Evolutionary conservation across 2,888 invertebrate species (phyloP).

Genomic region (Leptopilina myrica): DNA sequence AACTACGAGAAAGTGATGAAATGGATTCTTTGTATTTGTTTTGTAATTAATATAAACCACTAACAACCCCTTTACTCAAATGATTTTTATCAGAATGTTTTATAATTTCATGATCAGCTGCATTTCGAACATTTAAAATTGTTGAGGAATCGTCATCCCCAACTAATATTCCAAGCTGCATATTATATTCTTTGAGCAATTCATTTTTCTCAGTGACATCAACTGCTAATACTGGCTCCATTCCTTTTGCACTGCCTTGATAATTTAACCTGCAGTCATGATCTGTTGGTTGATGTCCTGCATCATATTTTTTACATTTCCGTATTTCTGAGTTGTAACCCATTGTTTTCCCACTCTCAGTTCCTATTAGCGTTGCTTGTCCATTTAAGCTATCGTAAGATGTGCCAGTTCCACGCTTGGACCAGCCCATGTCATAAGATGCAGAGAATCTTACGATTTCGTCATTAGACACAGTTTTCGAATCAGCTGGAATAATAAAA

Average conservation of each 20-base stretch:
- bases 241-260: slow-evolving; percentile 48
- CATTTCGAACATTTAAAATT: slow-evolving; percentile 15
- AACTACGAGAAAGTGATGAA: not conserved
- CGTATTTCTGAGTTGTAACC: slow-evolving; percentile 45
- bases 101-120: slow-evolving; percentile 12
- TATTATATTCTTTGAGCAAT: not conserved
- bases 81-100: slow-evolving; percentile 29
- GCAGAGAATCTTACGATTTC: no score
- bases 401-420: not conserved
- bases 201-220: slow-evolving; percentile 18
- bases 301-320: slow-evolving; percentile 44
- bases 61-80: slow-evolving; percentile 10
- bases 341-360: slow-evolving; percentile 41
- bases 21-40: slow-evolving; percentile 2
- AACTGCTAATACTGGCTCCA: slow-evolving; percentile 50
- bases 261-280: slow-evolving; percentile 55
- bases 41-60: slow-evolving; percentile 10
- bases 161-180: slow-evolving; percentile 23
- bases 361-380: slow-evolving; percentile 45
- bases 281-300: slow-evolving; percentile 32
- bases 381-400: slow-evolving; percentile 50
- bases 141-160: slow-evolving; percentile 24
- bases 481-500: not conserved
- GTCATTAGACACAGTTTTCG: no score
- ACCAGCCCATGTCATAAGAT: not conserved